phyloP scores from a whole-genome alignment of 2,797 vertebrate species.

The Cyclura pinguis region DNA sequence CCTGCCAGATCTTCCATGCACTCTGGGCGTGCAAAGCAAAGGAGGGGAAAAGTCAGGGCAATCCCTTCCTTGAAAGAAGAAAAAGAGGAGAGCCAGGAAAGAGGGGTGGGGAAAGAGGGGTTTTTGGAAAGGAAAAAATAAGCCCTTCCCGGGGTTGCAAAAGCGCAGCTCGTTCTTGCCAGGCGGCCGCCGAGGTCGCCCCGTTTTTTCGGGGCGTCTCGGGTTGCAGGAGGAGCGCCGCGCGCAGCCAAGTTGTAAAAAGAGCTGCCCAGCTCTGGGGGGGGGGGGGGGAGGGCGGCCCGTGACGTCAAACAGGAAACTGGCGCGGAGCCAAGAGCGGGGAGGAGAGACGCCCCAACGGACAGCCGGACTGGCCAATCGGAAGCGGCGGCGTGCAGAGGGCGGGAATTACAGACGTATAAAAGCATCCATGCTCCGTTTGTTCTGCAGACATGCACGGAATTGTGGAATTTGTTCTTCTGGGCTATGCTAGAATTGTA shows the following conservation, averaged over 20 bases:
- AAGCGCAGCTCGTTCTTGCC: slow-evolving; percentile 30
- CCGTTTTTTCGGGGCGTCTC: slow-evolving; percentile 43
- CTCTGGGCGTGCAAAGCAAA: rapidly evolving
- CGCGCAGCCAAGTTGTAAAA: slow-evolving; percentile 70
- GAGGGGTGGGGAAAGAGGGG: too few species aligned
- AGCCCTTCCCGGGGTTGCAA: neutral
- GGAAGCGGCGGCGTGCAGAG: neutral
- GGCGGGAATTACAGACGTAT: too few species aligned
- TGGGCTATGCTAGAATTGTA: too few species aligned
- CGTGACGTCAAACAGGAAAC: slow-evolving; percentile 79
- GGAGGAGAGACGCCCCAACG: neutral
- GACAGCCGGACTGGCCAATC: neutral
- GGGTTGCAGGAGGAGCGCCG: slow-evolving; percentile 52
- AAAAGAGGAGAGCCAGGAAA: neutral
- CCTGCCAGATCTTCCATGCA: rapidly evolving
- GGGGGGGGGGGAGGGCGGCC: neutral
- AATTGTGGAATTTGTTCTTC: too few species aligned
- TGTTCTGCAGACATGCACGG: too few species aligned
- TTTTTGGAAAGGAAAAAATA: too few species aligned
- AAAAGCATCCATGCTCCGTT: too few species aligned
- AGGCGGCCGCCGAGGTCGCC: slow-evolving; percentile 62
- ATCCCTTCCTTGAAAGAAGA: neutral
- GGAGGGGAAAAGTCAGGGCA: too few species aligned
- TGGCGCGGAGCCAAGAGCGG: slow-evolving; percentile 57
- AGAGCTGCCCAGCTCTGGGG: neutral